A percentile compares a stretch with the other conserved stretches of the same genome.
Conservation (phyloP, 2,797 vertebrate genomes). For the Acanthiza pusilla region DNA sequence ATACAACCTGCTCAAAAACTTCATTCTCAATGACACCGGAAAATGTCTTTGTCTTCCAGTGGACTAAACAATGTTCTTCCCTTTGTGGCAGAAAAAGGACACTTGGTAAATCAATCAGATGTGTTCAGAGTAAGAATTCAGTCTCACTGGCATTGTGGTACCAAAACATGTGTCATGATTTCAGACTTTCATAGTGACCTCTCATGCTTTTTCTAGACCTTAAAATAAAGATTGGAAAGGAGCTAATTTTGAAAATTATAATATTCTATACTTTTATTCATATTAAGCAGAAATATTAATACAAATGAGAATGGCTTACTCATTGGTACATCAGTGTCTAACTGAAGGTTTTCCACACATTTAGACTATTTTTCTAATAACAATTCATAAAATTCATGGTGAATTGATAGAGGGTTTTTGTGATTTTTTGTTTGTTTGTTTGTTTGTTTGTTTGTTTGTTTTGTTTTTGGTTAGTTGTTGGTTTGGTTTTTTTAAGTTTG, state of each 20-base stretch:
- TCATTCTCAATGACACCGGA: neutral
- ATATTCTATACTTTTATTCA: neutral
- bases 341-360: neutral
- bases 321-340: neutral
- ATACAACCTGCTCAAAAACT: constrained; percentile 46
- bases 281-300: neutral
- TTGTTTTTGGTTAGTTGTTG: too few relatives aligned
- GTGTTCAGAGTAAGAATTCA: neutral
- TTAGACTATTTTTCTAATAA: neutral
- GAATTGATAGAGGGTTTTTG: neutral
- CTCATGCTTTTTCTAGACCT: neutral
- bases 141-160: neutral
- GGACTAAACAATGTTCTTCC: neutral
- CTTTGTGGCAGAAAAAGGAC: neutral
- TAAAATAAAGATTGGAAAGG: neutral
- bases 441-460: too few relatives aligned
- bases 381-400: neutral
- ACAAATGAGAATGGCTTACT: neutral
- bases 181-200: neutral
- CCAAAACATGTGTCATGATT: neutral
- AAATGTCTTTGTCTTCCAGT: neutral
- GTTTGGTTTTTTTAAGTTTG: too few relatives aligned
- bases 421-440: too few relatives aligned
- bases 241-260: neutral
- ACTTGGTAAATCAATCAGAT: neutral